Evolutionary conservation across 92 coral and sea anemone genomes (phyloP), one percentile per base, ranked within the genome.

Genomic region (Umimayanthus chanpuru): DNA sequence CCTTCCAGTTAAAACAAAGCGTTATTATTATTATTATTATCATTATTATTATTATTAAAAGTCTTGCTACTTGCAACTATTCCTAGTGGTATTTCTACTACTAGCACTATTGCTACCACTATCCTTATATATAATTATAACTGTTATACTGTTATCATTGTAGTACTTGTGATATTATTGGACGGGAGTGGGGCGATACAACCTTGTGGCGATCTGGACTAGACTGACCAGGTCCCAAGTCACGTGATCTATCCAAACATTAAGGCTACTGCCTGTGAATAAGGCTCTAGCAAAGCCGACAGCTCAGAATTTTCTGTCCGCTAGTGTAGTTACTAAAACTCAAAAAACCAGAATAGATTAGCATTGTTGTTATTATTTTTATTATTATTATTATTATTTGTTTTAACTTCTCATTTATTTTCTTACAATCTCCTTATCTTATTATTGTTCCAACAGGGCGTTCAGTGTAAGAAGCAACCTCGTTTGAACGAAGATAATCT

Each of bases 381-480:
- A 71, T 7, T 7, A 66, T 21, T 67, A 67, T 67, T 20, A 47
- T 9, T 47, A 41, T 47, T 47, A 7, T 47, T 32, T 32, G 36
- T 32, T 32, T 67, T 67, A 11, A 67, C 28, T 67, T 28, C 28
- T 70, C 75, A 25, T 70, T n/a, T 12, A 25, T 30, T 11, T 70
- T 5, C 15, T 70, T 39, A 67, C 12, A 0, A 67, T 11, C 5
- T 20, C 6, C 0, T 40, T 43, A 9, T 41, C 26, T 77, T 77
- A 11, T 4, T 39, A 75, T 23, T 23, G 40, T 16, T 56, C 16
- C 2, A 44, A 12, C 49, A 92, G 94, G 89, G 85, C 77, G 85
- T 89, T 29, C 92, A 80, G 43, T 92, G 94, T 30, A 89, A 41
- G 40, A 88, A 91, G 61, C 41, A 85, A 20, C 47, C 43, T 74